phyloP scores from a whole-genome alignment of 2,113 vertebrate genomes.

The Oceanodroma tethys region DNA sequence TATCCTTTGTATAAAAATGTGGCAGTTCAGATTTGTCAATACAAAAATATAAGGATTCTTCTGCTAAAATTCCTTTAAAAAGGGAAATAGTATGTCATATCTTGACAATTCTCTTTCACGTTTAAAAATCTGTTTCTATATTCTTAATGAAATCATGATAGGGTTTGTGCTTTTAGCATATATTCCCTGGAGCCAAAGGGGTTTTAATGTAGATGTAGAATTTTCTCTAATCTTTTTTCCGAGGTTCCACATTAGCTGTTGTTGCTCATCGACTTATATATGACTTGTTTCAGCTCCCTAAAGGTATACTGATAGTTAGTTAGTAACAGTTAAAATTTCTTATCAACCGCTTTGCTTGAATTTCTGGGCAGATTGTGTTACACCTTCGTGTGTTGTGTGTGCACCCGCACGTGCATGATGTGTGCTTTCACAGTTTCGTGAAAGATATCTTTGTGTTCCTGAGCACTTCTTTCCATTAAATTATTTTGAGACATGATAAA shows the following conservation, averaged over 20 bases:
- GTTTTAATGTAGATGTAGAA: neutral
- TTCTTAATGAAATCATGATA: neutral
- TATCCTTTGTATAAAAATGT: neutral
- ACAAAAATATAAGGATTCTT: neutral
- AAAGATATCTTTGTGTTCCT: neutral
- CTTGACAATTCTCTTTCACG: neutral
- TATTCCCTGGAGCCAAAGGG: neutral
- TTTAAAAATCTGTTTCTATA: neutral
- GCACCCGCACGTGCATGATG: accelerated
- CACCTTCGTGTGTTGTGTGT: neutral
- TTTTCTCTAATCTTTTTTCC: neutral
- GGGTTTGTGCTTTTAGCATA: neutral
- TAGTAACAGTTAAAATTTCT: neutral
- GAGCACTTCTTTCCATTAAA: neutral
- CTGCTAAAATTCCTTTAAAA: neutral
- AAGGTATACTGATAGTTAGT: neutral
- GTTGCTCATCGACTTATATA: neutral
- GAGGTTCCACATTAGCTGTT: neutral
- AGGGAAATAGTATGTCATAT: neutral
- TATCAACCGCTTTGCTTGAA: accelerated
- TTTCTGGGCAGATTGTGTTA: neutral
- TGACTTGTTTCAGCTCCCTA: neutral
- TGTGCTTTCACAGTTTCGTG: neutral
- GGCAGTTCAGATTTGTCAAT: neutral
- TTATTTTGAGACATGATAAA: neutral